Evolutionary conservation across 2,888 invertebrate genomes (phyloP).

Genomic region (Hymenopus coronatus): DNA sequence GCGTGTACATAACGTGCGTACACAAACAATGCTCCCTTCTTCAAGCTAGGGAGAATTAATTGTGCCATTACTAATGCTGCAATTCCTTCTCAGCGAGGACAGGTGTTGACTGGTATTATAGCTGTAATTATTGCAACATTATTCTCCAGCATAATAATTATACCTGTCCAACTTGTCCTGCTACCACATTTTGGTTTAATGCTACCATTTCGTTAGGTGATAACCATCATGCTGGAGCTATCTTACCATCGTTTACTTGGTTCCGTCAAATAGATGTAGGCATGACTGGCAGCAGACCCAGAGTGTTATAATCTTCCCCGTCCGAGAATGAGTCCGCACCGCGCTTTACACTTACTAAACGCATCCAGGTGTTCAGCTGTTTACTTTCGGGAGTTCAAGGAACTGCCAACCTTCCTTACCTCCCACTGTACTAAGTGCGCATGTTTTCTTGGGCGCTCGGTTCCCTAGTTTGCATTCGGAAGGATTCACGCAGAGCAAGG

Average conservation of each 20-base stretch:
- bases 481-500: too few relatives aligned
- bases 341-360: too few relatives aligned
- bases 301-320: too few relatives aligned
- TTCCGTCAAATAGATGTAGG: neutral
- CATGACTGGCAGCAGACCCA: too few relatives aligned
- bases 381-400: too few relatives aligned
- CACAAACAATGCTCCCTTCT: neutral
- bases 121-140: neutral
- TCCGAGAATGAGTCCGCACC: too few relatives aligned
- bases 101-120: neutral
- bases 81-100: neutral
- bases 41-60: neutral
- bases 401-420: too few relatives aligned
- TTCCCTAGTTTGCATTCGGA: too few relatives aligned
- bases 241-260: neutral
- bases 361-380: too few relatives aligned
- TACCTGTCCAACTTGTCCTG: neutral
- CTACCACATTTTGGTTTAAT: neutral
- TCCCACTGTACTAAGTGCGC: too few relatives aligned
- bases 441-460: too few relatives aligned
- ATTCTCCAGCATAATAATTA: neutral
- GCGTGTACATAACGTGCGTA: neutral
- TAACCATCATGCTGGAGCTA: neutral
- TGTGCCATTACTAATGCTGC: neutral
- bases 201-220: neutral